Base-by-base conservation (phyloP, 2,797 vertebrate genomes). In the Pyrocephalus nanus region DNA sequence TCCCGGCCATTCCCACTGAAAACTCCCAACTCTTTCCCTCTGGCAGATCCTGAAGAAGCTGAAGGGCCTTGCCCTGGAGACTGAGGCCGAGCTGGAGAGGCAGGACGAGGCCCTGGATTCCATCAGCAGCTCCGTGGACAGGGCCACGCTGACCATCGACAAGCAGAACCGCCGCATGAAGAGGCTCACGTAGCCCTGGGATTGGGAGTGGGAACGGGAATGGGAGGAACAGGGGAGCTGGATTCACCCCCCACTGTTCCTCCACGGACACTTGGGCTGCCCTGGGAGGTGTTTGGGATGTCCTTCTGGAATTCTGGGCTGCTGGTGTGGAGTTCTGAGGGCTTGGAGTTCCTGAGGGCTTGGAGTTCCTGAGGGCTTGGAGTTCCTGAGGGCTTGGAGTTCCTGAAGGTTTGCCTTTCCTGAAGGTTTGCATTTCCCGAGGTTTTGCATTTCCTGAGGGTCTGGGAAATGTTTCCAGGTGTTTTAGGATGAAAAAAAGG, bases 41-140 rank as follows among this genome's bases (percentile, higher is more conserved):
- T 69, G 18, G 25, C 97, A 99, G 99, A 99, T 99, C 96, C 98
- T 99, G 48, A 96, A 98, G 97, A 98, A 99, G 93, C 98, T 99
- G 95, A 99, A 99, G 97, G 97, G 96, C 87, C 98, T 99, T 6
- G 99, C 99, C 45, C 96, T 99, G 97, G 99, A 99, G 86, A 97
- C 99, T 0, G 98, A 99, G 79, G 98, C 98, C 0, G 99, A 99
- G 96, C 98, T 99, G 95, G 99, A 99, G 64, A 96, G 98, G 9
- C 99, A 99, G 96, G 99, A 99, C 0, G 99, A 99, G 60, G 98
- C 97, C 20, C 98, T 99, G 62, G 99, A 99, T 0, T 97, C 96
- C 83, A 97, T 99, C 91, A 93, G 98, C 2, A 96, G 95, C 45
- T 98, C 99, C 0, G 98, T 98, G 1, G 99, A 99, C 74, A 98